These are phyloP conservation scores for Zaprionus gabonicus DNA, from an alignment of 1,140 invertebrate species.

Conservation along the genomic window DNA sequence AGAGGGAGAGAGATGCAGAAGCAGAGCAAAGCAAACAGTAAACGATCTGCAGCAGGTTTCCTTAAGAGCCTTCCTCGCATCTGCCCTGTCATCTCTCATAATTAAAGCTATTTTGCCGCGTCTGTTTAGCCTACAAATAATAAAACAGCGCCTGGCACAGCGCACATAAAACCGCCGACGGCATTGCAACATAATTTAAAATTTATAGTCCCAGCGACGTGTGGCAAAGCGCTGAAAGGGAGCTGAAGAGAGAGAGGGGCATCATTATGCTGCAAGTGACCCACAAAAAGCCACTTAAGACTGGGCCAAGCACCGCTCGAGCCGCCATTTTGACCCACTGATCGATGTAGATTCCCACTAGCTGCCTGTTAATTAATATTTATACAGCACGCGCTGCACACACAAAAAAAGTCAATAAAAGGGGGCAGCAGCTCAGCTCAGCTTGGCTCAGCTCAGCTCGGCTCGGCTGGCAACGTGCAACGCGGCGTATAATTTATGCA, in stretches of 20 bases:
- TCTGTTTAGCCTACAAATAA: not conserved
- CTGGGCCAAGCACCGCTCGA: slow-evolving; percentile 19
- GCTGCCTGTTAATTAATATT: slow-evolving; percentile 68
- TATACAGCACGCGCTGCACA: slow-evolving; percentile 35
- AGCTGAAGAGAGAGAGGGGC: not conserved
- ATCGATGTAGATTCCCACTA: slow-evolving; percentile 27
- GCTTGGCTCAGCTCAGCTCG: slow-evolving; percentile 17
- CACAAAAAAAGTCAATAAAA: slow-evolving; percentile 44
- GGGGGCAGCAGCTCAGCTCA: slow-evolving; percentile 25
- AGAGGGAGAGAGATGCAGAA: not conserved
- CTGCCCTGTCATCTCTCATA: slow-evolving; percentile 31
- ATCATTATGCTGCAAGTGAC: slow-evolving; percentile 33
- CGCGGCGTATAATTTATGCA: slow-evolving; percentile 74
- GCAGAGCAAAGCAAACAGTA: not conserved
- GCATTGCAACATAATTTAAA: slow-evolving; percentile 52
- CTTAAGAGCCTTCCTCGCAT: not conserved
- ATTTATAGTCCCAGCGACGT: slow-evolving; percentile 35
- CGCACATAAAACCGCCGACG: slow-evolving; percentile 14
- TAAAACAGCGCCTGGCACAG: slow-evolving; percentile 11
- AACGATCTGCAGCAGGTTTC: not conserved
- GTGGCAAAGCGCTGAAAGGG: not conserved
- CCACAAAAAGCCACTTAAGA: slow-evolving; percentile 42
- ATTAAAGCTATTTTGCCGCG: slow-evolving; percentile 46
- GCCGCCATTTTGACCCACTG: slow-evolving; percentile 61
- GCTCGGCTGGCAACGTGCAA: slow-evolving; percentile 37